Evolutionary conservation across 1,140 invertebrate species (phyloP), one percentile per base, ranked within the genome.

Genomic region (Musca vetustissima): DNA sequence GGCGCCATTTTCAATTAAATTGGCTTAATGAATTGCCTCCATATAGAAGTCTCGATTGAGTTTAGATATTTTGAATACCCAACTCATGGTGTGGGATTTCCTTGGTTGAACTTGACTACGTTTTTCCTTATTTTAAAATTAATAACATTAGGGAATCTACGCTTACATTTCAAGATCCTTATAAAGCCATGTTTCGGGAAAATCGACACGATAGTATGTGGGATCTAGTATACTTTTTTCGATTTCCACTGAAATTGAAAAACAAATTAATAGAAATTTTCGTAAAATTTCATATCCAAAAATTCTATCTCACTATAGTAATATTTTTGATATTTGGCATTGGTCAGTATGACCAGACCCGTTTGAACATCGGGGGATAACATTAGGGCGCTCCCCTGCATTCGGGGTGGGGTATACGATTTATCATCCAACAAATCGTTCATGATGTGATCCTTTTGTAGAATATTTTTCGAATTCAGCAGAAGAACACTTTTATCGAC

Each of bases 401-500:
- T 9, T 8, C 3, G 1, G 1, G 4, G 22, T 25, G 13, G 4
- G 13, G 11, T 55, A 24, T 24, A 55, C 13, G 21, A 55, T 1
- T 11, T n/a, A 9, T 19, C 24, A 32, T n/a, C 1, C 4, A 14
- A 22, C 28, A 13, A 13, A 67, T 17, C 11, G 55, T 7, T 13
- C 14, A 14, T 17, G 9, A 32, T 55, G 4, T 4, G 2, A 15
- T 67, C 25, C 52, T n/a, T 32, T 32, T n/a, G n/a, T 67, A 25
- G 13, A 2, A 15, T 7, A n/a, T 6, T 17, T 15, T 36, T 8
- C 4, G 47, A 0, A 52, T 14, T 15, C 4, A 8, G 6, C 50
- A 52, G 36, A 4, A 43, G 36, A 43, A 43, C 36, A 28, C 36
- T 67, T n/a, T 53, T 15, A 55, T 67, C 66, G 11, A 67, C 50